These are phyloP conservation scores for Miichthys miiuy DNA, from an alignment of 2,797 vertebrate species.

Conservation along the genomic window DNA sequence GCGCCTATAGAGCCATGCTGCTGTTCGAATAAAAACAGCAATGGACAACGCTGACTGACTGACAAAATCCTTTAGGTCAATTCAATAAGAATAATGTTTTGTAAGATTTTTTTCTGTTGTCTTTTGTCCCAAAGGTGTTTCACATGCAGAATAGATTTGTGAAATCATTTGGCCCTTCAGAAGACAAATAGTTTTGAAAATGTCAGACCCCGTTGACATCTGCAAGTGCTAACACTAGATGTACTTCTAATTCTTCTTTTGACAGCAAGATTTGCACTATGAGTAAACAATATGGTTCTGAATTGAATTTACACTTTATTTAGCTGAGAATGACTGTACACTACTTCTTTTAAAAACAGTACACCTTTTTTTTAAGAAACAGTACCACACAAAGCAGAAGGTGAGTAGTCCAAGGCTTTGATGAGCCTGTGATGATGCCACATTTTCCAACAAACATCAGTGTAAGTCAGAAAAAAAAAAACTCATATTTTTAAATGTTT, in stretches of 20 bases:
- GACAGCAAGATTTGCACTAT: slow-evolving; percentile 48
- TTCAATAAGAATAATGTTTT: slow-evolving; percentile 18
- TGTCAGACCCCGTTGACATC: slow-evolving; percentile 56
- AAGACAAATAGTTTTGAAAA: slow-evolving; percentile 30
- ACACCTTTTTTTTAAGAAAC: background rate
- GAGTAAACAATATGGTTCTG: slow-evolving; percentile 56
- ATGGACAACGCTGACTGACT: background rate
- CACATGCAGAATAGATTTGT: slow-evolving; percentile 16
- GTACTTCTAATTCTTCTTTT: slow-evolving; percentile 34
- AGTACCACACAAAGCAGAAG: slow-evolving; percentile 25
- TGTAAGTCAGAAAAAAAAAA: slow-evolving; percentile 51
- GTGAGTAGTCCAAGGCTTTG: slow-evolving; percentile 29
- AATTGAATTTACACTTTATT: slow-evolving; percentile 57
- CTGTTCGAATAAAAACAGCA: background rate
- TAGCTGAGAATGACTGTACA: background rate
- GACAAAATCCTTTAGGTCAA: slow-evolving; percentile 20
- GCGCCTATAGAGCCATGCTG: background rate
- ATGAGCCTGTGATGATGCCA: slow-evolving; percentile 66
- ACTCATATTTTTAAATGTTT: slow-evolving; percentile 73
- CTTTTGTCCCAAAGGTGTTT: slow-evolving; percentile 39
- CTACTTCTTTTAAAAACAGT: background rate
- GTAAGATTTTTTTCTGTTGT: slow-evolving; percentile 20
- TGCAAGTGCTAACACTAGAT: slow-evolving; percentile 54
- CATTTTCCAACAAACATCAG: slow-evolving; percentile 76
- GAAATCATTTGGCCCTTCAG: background rate